These are phyloP conservation scores for Notospermus geniculatus DNA, from an alignment of 1,140 invertebrate species.

Conservation along the genomic window DNA sequence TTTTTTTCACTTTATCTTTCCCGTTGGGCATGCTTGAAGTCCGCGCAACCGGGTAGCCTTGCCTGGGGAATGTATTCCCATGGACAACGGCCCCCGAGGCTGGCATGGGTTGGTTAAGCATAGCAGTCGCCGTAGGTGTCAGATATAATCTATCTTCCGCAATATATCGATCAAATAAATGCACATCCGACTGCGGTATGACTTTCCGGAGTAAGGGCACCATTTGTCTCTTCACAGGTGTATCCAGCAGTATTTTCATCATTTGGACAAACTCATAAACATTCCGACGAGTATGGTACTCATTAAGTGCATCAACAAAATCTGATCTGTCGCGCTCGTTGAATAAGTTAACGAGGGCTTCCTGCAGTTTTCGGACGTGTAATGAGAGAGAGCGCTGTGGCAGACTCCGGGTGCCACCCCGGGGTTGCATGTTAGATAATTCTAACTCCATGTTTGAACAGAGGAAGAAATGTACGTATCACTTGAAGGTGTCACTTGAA, in stretches of 20 bases:
- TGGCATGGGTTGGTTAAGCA: background rate
- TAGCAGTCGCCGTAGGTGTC: background rate
- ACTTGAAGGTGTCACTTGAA: no score
- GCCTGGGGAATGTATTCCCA: no score
- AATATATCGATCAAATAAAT: conserved; percentile 1
- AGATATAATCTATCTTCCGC: conserved; percentile 4
- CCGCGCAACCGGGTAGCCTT: no score
- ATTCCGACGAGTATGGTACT: conserved; percentile 12
- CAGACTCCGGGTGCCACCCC: background rate
- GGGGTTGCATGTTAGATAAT: no score
- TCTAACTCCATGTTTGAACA: no score
- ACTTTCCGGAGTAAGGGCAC: conserved; percentile 10
- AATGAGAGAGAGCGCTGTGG: conserved; percentile 4
- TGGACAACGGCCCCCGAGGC: no score
- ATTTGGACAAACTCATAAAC: conserved; percentile 14
- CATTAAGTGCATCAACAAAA: conserved; percentile 14
- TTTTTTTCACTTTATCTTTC: no score
- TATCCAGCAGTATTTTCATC: conserved; percentile 14
- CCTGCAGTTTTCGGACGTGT: conserved; percentile 13
- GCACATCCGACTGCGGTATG: conserved; percentile 11
- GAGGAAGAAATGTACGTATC: no score
- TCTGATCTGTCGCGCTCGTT: conserved; percentile 14
- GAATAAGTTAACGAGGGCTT: conserved; percentile 14
- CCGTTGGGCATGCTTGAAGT: no score
- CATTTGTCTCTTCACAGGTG: conserved; percentile 16